Evolutionary conservation across 2,113 vertebrate species (phyloP), one percentile per base, ranked within the genome.

Genomic region (Stigmatopora nigra): DNA sequence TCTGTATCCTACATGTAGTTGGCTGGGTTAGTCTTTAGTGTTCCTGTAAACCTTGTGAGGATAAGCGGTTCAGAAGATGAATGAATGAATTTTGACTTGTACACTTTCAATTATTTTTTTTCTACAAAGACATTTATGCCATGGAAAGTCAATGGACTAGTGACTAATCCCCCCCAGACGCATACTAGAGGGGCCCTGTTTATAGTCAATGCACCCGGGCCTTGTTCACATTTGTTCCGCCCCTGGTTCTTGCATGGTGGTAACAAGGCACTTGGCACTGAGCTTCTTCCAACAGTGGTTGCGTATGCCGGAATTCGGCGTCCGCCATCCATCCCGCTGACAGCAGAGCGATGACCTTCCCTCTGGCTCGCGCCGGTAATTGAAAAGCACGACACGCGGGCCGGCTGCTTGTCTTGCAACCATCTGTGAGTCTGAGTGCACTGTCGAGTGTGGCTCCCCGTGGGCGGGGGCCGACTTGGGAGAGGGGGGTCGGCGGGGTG

Each of bases 381-480:
- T 90, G 90, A 89, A 91, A 91, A 88, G 84, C 80, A 77, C 83
- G 85, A 81, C 79, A 44, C 78, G 78, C 87, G 20, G 80, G 78
- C 87, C 85, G 78, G 80, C 68, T 68, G 79, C 84, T 63, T 77
- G 73, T 76, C 16, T 67, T 64, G 70, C 70, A 49, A 45, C 87
- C 90, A 91, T 91, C 89, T 91, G 90, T 75, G 86, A 78, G 80
- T 80, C 81, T 88, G 86, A 87, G 86, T 85, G 82, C 72, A 84
- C 81, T 73, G 76, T 72, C 78, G 76, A 79, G 77, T 78, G 84
- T 85, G 88, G 85, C 51, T 41, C 57, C 57, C 57, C 16, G 36
- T 38, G 57, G 61, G 61, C 73, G 16, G 75, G 84, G 84, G 53
- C 14, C 1, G 22, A 20, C 17, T 51, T 74, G 84, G 73, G 80